Conservation (phyloP, 2,797 vertebrate species). For the Hyperoplus immaculatus region DNA sequence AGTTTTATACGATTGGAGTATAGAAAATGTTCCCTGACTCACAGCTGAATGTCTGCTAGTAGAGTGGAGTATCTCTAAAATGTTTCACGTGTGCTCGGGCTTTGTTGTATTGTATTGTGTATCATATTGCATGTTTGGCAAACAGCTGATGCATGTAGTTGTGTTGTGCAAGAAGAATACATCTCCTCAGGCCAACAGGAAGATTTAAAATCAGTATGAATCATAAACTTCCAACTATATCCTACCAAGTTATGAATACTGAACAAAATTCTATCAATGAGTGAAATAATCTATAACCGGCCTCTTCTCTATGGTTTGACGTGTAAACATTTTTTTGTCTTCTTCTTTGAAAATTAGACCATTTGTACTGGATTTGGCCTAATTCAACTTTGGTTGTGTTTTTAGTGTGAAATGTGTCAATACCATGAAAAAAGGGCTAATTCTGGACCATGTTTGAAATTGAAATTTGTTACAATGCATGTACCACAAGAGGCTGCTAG, state of each 20-base stretch:
- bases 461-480: constrained; percentile 8
- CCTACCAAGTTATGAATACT: background rate
- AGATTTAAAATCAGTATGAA: background rate
- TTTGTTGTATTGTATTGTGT: background rate
- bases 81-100: background rate
- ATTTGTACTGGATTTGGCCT: background rate
- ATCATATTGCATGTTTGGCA: background rate
- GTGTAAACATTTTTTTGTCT: background rate
- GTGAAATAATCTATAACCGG: background rate
- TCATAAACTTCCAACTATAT: background rate
- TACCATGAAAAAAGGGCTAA: background rate
- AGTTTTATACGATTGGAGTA: background rate
- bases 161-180: constrained; percentile 1
- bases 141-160: background rate
- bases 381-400: background rate
- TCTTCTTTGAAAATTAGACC: too few species aligned
- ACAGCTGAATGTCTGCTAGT: background rate
- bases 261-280: background rate
- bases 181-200: constrained; percentile 1
- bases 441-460: background rate
- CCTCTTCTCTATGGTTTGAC: background rate
- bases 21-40: background rate
- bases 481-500: constrained; percentile 17
- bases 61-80: background rate
- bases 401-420: background rate